Evolutionary conservation across 53 echinoderm and acorn worm species (phyloP).

Genomic region (Mesocentrotus franciscanus): DNA sequence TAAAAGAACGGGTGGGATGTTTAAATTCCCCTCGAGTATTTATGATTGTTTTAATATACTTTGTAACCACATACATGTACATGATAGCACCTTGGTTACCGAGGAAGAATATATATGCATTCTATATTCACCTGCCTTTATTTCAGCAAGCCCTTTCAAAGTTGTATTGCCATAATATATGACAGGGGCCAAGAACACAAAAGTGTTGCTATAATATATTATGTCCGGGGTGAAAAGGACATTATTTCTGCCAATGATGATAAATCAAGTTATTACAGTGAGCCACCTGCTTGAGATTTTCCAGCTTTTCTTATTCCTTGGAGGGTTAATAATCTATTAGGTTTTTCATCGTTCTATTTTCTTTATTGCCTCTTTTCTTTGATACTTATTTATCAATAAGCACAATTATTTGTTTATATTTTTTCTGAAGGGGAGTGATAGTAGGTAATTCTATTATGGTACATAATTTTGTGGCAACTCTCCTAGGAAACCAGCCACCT

Average conservation of each 20-base stretch:
- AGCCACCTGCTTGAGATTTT: constrained; percentile 15
- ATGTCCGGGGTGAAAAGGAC: background rate
- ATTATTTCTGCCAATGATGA: constrained; percentile 7
- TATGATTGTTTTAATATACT: too few relatives aligned
- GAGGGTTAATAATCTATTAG: background rate
- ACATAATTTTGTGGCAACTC: background rate
- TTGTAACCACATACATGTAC: background rate
- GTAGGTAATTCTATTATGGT: too few relatives aligned
- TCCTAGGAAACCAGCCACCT: background rate
- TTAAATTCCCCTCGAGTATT: too few relatives aligned
- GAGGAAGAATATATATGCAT: too few relatives aligned
- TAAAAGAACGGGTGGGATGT: too few relatives aligned
- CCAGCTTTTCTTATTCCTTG: constrained; percentile 8
- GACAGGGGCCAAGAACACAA: too few relatives aligned
- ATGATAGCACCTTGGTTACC: background rate
- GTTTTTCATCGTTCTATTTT: background rate
- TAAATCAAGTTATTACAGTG: constrained; percentile 13
- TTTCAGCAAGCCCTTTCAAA: background rate
- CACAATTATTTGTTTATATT: background rate
- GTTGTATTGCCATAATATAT: background rate
- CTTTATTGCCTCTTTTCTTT: background rate
- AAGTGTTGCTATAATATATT: background rate
- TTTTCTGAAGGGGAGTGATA: background rate
- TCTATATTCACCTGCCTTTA: background rate
- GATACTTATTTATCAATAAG: too few relatives aligned